Percentiles rank a stretch among this genome's conserved stretches.
Conservation (phyloP, 1,140 invertebrate genomes). For the Drosophila biarmipes region DNA sequence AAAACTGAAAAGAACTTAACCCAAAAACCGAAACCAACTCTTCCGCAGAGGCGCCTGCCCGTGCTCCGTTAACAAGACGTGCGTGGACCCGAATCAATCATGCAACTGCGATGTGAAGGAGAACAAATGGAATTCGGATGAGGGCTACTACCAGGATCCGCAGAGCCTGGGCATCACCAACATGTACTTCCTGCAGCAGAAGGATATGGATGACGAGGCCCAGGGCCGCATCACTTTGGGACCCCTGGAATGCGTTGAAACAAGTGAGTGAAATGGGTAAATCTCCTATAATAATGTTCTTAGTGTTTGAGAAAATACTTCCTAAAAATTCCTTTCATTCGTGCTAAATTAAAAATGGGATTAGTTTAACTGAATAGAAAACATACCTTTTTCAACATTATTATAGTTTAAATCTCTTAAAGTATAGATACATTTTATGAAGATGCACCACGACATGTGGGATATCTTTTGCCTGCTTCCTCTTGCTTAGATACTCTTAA, state of each 20-base stretch:
- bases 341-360: too few species aligned
- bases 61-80: conserved; percentile 90
- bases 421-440: too few species aligned
- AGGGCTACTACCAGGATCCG: conserved; percentile 92
- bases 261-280: conserved; percentile 88
- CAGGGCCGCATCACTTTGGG: conserved; percentile 94
- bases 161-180: conserved; percentile 94
- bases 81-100: conserved; percentile 90
- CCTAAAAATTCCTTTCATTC: too few species aligned
- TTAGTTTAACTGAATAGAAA: too few species aligned
- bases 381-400: too few species aligned
- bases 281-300: too few species aligned
- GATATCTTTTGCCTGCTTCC: background rate
- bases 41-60: conserved; percentile 87
- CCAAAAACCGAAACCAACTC: conserved; percentile 20
- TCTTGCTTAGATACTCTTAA: background rate
- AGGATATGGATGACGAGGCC: conserved; percentile 91
- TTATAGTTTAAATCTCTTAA: too few species aligned
- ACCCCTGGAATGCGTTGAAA: conserved; percentile 96
- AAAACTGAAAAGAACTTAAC: background rate
- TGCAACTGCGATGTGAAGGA: conserved; percentile 95
- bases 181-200: conserved; percentile 95
- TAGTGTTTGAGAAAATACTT: too few species aligned
- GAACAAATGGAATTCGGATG: conserved; percentile 94
- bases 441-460: background rate